These are phyloP conservation scores for Amiota communis DNA, from an alignment of 2,888 invertebrate genomes.

Conservation along the genomic window DNA sequence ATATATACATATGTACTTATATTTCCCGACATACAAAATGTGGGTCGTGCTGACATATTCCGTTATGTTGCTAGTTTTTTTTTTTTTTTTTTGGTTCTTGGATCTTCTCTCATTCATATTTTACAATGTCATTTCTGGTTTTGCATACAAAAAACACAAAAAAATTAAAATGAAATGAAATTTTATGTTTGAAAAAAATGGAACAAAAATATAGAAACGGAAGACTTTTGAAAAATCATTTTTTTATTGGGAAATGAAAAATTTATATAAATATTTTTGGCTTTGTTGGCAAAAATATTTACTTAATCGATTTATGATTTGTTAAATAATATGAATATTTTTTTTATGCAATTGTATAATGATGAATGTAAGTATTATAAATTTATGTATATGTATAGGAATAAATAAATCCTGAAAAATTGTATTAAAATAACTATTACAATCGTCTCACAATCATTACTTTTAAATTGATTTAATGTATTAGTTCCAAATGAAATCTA, in stretches of 20 bases:
- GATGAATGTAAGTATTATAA: too few relatives aligned
- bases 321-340: conserved; percentile 56
- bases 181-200: neutral
- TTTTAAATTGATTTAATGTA: too few relatives aligned
- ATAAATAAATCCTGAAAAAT: too few relatives aligned
- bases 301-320: conserved; percentile 65
- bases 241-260: neutral
- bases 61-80: neutral
- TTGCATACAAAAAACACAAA: neutral
- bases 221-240: neutral
- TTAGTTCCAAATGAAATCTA: too few relatives aligned
- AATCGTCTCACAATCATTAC: too few relatives aligned
- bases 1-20: too few relatives aligned
- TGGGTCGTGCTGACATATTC: conserved; percentile 3
- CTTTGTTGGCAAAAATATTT: conserved; percentile 58
- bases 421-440: too few relatives aligned
- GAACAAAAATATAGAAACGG: conserved; percentile 1
- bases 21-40: neutral
- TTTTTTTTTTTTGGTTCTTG: neutral
- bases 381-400: too few relatives aligned
- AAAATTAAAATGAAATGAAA: neutral
- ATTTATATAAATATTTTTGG: conserved; percentile 54
- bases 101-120: neutral
- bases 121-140: conserved; percentile 9
- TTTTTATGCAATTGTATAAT: too few relatives aligned